Base-by-base conservation (phyloP, 2,888 invertebrate genomes). In the Pachydiplax longipennis region DNA sequence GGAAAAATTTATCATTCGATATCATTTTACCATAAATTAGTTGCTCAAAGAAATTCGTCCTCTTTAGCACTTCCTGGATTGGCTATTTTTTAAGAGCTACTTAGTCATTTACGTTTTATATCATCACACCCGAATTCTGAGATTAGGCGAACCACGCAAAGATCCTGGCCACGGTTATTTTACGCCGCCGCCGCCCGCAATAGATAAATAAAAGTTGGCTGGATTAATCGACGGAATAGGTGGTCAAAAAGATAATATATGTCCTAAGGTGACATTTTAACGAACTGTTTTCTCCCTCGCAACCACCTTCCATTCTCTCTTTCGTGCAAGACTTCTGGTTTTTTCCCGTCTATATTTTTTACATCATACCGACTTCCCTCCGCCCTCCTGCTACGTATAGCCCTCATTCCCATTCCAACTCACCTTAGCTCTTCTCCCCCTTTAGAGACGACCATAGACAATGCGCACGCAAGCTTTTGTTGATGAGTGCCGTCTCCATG, bases 381-480 rank as follows among this genome's bases (percentile, higher is more conserved):
- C 31, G 18, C 22, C 37, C 87, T 87, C 37, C 87, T 40, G 35
- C 87, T n/a, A 8, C 87, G 10, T 35, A 61, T 37, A 18, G 61
- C 87, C 61, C 58, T 37, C 37, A 58, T 87, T 35, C 82, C 53
- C 31, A 5, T 25, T n/a, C 48, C 37, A 37, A 22, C 35, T 37
- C n/a, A 18, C 3, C 87, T 35, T 61, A 53, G 15, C 35, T 15
- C 25, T 44, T 44, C 87, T 61, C 87, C 25, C 82, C 48, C 53
- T 35, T 37, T 12, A 22, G 22, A 22, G 58, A 35, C 58, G 58
- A 35, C 83, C 83, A 31, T 58, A 61, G 87, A 87, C 87, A 87
- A 87, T 87, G 87, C 87, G 87, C 87, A 87, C 58, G 87, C 87
- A 61, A 61, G 87, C 87, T 87, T 87, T 87, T 87, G 87, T 87